phyloP scores from a whole-genome alignment of 92 coral and sea anemone genomes.

The Palythoa grandiflora region DNA sequence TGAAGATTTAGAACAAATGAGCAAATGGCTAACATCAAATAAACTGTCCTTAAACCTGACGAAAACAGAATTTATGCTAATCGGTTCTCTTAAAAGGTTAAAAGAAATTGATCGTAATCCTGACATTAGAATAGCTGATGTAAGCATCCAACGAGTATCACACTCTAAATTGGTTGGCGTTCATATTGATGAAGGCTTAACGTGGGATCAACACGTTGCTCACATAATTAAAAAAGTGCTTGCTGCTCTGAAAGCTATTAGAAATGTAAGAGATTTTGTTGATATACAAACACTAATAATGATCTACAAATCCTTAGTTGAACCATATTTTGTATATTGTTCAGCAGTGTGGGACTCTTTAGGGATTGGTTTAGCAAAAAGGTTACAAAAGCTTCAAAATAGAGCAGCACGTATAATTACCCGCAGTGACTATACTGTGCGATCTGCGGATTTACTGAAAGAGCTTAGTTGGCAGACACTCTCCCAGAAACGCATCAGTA shows the following conservation, averaged over 20 bases:
- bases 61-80: too few relatives aligned
- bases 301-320: background rate
- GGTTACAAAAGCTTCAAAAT: slow-evolving; percentile 17
- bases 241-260: slow-evolving; percentile 2
- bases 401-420: slow-evolving; percentile 24
- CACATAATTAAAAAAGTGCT: slow-evolving; percentile 4
- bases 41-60: too few relatives aligned
- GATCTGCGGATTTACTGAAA: background rate
- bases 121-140: background rate
- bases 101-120: slow-evolving; percentile 11
- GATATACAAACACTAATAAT: background rate
- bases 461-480: background rate
- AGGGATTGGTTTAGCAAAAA: background rate
- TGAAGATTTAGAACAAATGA: slow-evolving; percentile 9
- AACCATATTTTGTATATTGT: too few relatives aligned
- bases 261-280: slow-evolving; percentile 22
- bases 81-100: slow-evolving; percentile 17
- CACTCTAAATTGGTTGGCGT: background rate
- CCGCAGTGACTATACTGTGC: background rate
- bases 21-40: too few relatives aligned
- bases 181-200: background rate
- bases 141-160: background rate
- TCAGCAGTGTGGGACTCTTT: too few relatives aligned
- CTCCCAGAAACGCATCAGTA: background rate
- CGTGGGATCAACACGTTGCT: background rate